These are phyloP conservation scores for Florisuga fusca DNA, from an alignment of 2,797 vertebrate species.

Conservation along the genomic window DNA sequence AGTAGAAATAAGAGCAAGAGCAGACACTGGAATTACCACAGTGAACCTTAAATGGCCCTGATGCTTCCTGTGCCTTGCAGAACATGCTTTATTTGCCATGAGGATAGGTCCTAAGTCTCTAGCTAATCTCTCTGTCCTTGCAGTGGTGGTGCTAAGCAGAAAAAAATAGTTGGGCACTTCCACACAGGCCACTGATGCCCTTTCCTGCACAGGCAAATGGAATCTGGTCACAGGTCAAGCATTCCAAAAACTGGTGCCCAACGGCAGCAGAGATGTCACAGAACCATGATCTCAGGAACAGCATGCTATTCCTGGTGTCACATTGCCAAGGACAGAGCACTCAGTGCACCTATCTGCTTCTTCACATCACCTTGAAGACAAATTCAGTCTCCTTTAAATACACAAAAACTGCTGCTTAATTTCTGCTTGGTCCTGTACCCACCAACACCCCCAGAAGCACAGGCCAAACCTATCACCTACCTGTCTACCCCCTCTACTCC, in stretches of 20 bases:
- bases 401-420: not conserved
- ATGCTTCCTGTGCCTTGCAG: slow-evolving; percentile 19
- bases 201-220: not conserved
- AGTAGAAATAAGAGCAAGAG: not conserved
- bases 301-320: accelerated
- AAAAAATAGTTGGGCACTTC: not conserved
- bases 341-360: not conserved
- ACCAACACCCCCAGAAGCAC: accelerated
- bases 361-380: not conserved
- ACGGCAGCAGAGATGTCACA: accelerated
- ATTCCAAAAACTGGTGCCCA: not conserved
- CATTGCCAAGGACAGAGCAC: not conserved
- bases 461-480: not conserved
- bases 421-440: not conserved
- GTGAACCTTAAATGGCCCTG: not conserved
- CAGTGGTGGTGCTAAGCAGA: not conserved
- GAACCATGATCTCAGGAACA: not conserved
- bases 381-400: not conserved
- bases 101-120: not conserved
- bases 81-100: not conserved
- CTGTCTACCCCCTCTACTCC: not conserved
- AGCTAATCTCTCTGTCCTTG: not conserved
- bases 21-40: not conserved
- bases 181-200: not conserved
- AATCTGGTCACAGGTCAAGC: not conserved